Evolutionary conservation across 2,797 vertebrate species (phyloP).

Genomic region (Manis crassicaudata): DNA sequence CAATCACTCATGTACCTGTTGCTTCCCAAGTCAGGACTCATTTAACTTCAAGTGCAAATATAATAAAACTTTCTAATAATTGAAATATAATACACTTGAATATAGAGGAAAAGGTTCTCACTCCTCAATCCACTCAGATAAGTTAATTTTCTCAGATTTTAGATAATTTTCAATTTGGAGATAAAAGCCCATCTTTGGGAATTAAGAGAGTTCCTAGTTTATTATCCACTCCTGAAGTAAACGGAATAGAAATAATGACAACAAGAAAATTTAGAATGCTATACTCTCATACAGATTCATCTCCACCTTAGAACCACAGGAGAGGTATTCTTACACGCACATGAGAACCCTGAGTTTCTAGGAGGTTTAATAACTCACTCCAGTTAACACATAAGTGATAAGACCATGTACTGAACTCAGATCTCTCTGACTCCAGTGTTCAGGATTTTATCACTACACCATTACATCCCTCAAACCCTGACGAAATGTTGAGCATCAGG

Average conservation of each 20-base stretch:
- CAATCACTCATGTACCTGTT: constrained; percentile 60
- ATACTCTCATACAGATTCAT: not conserved
- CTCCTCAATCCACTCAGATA: not conserved
- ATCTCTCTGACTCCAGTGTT: not conserved
- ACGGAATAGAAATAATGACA: not conserved
- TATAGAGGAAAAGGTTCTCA: not conserved
- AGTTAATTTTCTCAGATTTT: not conserved
- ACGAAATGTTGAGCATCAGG: not conserved
- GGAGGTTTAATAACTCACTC: not conserved
- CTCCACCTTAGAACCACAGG: not conserved
- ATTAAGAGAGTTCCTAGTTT: not conserved
- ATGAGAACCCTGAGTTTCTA: not conserved
- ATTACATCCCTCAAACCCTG: not conserved
- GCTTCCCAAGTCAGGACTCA: constrained; percentile 79
- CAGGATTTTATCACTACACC: not conserved
- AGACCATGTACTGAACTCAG: not conserved
- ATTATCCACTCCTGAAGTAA: not conserved
- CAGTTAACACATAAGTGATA: not conserved
- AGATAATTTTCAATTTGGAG: constrained; percentile 37
- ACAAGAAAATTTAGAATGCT: not conserved
- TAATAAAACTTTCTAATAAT: constrained; percentile 60
- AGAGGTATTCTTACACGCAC: not conserved
- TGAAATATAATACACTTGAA: constrained; percentile 34
- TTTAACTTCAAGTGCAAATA: constrained; percentile 74
- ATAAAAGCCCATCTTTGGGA: not conserved